phyloP scores from a whole-genome alignment of 1,140 invertebrate genomes.

The Helicoverpa zea region DNA sequence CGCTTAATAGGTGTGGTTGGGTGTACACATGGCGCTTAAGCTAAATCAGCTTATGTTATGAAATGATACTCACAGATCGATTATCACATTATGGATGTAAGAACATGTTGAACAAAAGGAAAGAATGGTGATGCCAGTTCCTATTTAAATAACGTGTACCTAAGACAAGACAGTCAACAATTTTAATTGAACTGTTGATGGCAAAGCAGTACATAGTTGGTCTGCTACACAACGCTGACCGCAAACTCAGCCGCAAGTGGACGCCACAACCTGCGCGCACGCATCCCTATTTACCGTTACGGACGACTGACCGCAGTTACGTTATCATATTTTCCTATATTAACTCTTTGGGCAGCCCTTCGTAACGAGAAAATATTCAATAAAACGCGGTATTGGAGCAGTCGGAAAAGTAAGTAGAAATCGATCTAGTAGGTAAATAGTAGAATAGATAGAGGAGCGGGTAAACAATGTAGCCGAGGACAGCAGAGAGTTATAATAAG shows the following conservation, averaged over 20 bases:
- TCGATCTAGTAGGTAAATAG: no score
- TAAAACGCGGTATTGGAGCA: not conserved
- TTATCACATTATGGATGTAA: no score
- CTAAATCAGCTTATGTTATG: no score
- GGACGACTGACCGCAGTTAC: conserved; percentile 14
- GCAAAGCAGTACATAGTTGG: conserved; percentile 18
- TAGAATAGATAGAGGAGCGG: no score
- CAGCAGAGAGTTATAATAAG: no score
- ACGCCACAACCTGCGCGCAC: conserved; percentile 27
- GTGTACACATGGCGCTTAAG: not conserved
- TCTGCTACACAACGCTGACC: conserved; percentile 17
- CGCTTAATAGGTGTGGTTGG: not conserved
- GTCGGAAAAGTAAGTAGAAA: no score
- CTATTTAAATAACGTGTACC: not conserved
- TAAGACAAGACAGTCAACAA: not conserved
- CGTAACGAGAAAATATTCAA: not conserved
- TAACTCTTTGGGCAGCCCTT: not conserved
- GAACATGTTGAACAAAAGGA: no score
- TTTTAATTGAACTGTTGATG: not conserved
- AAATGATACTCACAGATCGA: no score
- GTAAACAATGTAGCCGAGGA: no score
- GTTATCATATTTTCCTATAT: conserved; percentile 28
- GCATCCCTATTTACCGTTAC: conserved; percentile 27
- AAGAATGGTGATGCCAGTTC: no score
- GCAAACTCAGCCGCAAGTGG: conserved; percentile 11